These are phyloP conservation scores for Todiramphus chloris DNA, from an alignment of 2,113 vertebrate genomes.

Conservation along the genomic window DNA sequence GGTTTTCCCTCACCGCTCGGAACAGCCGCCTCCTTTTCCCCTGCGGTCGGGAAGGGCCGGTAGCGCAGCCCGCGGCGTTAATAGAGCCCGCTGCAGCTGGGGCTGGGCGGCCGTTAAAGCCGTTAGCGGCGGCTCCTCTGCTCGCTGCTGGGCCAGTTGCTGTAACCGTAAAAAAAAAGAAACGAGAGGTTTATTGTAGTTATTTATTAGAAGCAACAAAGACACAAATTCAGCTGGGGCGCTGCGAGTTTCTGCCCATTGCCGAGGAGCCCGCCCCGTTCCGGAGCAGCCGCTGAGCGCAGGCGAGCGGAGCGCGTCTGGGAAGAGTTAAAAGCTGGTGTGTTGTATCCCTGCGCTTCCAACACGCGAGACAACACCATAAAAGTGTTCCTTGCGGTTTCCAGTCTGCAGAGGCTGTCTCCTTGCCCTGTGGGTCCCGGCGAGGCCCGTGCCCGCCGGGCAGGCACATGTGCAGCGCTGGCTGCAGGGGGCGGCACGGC, in stretches of 20 bases:
- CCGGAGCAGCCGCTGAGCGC: not conserved
- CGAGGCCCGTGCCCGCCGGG: not conserved
- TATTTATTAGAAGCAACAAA: not conserved
- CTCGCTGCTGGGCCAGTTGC: not conserved
- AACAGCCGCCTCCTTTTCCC: too few relatives aligned
- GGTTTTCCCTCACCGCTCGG: rapidly evolving
- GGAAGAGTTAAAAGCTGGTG: not conserved
- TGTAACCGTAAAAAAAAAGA: not conserved
- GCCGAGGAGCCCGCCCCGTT: not conserved
- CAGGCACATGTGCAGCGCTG: not conserved
- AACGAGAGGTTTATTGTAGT: not conserved
- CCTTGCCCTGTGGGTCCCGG: not conserved
- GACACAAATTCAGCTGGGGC: not conserved
- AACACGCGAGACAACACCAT: not conserved
- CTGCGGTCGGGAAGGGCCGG: rapidly evolving
- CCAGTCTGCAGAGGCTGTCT: not conserved
- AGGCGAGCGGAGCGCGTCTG: not conserved
- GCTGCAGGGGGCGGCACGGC: constrained; percentile 33
- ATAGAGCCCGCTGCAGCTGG: too few relatives aligned
- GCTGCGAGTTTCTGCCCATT: not conserved
- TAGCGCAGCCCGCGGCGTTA: rapidly evolving
- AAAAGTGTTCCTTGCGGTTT: not conserved
- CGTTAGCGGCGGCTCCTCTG: too few relatives aligned
- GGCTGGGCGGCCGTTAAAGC: too few relatives aligned
- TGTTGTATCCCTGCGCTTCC: not conserved